Evolutionary conservation across 2,888 invertebrate species (phyloP), one percentile per base, ranked within the genome.

Genomic region (Rhamnusium bicolor): DNA sequence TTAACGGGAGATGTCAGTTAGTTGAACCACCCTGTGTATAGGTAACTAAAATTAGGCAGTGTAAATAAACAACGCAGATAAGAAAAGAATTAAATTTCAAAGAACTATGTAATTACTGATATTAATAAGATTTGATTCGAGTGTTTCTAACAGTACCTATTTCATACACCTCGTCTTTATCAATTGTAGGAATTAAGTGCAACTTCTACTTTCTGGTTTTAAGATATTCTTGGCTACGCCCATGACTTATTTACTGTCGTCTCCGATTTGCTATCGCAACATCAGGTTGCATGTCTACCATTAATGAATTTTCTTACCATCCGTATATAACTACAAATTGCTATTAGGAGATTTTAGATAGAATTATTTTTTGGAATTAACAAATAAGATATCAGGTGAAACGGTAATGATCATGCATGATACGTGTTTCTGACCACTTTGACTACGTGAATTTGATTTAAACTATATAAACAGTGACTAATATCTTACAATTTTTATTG

Each of bases 321-420:
- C 49, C 51, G 63, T 47, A 47, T 27, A 49, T 51, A 63, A 62
- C 21, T 62, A 63, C 63, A 63, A 63, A 63, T 63, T 51, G 18
- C 49, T 63, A 49, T 51, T 63, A 63, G 49, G 63, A 47, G 49
- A 63, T 63, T 47, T 27, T 49, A 63, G 63, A 63, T 63, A 63
- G 49, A 63, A 47, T 63, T 63, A 12, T 29, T 63, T 47, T 49
- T 47, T 12, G 62, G 53, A 16, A 21, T 16, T n/a, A 19, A 54
- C n/a, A 54, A 63, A 47, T 63, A 27, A 47, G 49, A 29, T 51
- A 51, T 61, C 60, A 61, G 6, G 47, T n/a, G 19, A 12, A 61
- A 19, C 29, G 29, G 24, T 47, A 62, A 62, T 24, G 47, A 24
- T 7, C 3, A 46, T n/a, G n/a, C n/a, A n/a, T n/a, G n/a, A n/a